A percentile compares a stretch with the other conserved stretches of the same genome.
phyloP scores from a whole-genome alignment of 2,888 invertebrate genomes.

The Caradrina clavipalpis region DNA sequence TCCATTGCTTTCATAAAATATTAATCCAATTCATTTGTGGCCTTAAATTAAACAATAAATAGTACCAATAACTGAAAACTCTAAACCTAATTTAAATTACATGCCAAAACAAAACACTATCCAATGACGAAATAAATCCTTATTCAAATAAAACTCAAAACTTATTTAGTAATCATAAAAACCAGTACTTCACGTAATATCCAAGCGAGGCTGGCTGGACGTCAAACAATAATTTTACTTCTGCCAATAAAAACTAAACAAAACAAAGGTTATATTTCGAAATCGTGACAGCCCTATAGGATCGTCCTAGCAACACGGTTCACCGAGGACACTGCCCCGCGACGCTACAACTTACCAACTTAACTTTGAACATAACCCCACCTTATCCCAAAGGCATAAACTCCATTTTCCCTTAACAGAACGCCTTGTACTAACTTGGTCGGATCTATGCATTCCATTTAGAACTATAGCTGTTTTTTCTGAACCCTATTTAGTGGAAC shows the following conservation, averaged over 20 bases:
- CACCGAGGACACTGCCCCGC: constrained; percentile 85
- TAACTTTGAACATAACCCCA: constrained; percentile 39
- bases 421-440: constrained; percentile 59
- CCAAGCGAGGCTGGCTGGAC: constrained; percentile 44
- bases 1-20: background rate
- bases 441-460: constrained; percentile 67
- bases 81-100: background rate
- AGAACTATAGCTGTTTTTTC: constrained; percentile 24
- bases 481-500: constrained; percentile 24
- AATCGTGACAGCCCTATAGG: constrained; percentile 85
- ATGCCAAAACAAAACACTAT: background rate
- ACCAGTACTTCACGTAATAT: constrained; percentile 51
- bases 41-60: background rate
- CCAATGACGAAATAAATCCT: constrained; percentile 16
- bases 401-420: constrained; percentile 53
- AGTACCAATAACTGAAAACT: background rate
- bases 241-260: constrained; percentile 66
- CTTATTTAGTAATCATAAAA: constrained; percentile 50
- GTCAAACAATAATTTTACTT: constrained; percentile 65
- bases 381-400: constrained; percentile 59
- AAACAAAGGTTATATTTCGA: constrained; percentile 73
- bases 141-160: constrained; percentile 39
- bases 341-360: constrained; percentile 70
- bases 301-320: constrained; percentile 83
- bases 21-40: background rate